phyloP scores from a whole-genome alignment of 2,888 invertebrate species.

The Cryptocephalus moraei region DNA sequence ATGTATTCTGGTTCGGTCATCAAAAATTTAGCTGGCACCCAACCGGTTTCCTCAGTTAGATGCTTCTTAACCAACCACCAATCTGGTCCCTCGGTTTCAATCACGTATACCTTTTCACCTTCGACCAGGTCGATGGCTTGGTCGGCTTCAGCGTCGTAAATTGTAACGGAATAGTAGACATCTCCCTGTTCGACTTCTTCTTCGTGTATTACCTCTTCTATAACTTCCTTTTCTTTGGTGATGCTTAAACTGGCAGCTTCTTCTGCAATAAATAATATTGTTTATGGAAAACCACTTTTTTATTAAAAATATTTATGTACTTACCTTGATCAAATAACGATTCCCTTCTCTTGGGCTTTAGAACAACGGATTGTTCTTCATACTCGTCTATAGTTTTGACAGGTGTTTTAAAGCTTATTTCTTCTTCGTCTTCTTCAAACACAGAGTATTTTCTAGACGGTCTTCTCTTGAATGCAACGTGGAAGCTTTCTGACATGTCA shows the following conservation, averaged over 20 bases:
- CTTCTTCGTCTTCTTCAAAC: constrained; percentile 52
- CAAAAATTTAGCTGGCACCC: constrained; percentile 85
- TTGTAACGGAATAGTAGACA: constrained; percentile 71
- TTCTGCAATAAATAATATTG: constrained; percentile 26
- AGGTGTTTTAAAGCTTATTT: constrained; percentile 43
- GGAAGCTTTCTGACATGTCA: constrained; percentile 43
- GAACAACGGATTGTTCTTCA: constrained; percentile 54
- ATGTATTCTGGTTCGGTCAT: constrained; percentile 75
- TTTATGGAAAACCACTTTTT: neutral
- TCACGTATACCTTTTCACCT: constrained; percentile 76
- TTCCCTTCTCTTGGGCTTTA: constrained; percentile 61
- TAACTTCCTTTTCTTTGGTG: constrained; percentile 35
- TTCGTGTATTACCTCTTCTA: constrained; percentile 31
- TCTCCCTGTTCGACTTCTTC: constrained; percentile 58
- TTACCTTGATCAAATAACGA: constrained; percentile 59
- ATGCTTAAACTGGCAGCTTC: constrained; percentile 39
- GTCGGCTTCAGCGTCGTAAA: constrained; percentile 77
- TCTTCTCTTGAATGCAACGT: constrained; percentile 40
- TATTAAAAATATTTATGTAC: neutral
- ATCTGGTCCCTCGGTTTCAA: constrained; percentile 76
- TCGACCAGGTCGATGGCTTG: constrained; percentile 84
- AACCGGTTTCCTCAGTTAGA: constrained; percentile 82
- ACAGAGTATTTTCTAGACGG: constrained; percentile 47
- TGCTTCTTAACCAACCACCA: constrained; percentile 92
- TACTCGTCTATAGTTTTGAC: constrained; percentile 43